Evolutionary conservation across 2,888 invertebrate genomes (phyloP).

Genomic region (Hypsopygia costalis): DNA sequence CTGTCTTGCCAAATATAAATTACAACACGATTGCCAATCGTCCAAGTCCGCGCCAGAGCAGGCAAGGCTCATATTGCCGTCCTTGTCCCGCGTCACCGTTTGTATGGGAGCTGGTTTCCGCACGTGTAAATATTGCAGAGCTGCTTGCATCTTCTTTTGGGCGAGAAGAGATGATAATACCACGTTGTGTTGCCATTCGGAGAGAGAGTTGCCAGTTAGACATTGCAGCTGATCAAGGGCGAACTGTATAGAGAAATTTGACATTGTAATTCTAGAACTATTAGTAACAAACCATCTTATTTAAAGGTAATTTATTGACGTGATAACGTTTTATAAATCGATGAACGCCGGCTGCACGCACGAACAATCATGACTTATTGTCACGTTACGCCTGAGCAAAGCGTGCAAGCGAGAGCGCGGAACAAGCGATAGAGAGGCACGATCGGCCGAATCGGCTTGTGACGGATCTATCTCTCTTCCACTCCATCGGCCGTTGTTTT

Average conservation of each 20-base stretch:
- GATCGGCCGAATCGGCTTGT: no score
- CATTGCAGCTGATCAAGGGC: constrained; percentile 84
- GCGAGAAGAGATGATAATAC: constrained; percentile 84
- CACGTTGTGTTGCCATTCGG: constrained; percentile 87
- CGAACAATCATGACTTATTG: no score
- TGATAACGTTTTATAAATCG: no score
- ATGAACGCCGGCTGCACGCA: no score
- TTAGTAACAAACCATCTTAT: no score
- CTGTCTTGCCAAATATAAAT: constrained; percentile 82
- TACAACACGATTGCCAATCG: constrained; percentile 77
- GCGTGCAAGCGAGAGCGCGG: no score
- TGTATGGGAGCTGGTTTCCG: constrained; percentile 77
- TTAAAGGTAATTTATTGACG: no score
- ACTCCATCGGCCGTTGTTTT: no score
- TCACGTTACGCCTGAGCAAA: no score
- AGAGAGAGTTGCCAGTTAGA: constrained; percentile 79
- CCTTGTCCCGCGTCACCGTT: constrained; percentile 50
- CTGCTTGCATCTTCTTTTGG: constrained; percentile 85
- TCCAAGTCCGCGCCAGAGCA: constrained; percentile 55
- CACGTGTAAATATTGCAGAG: constrained; percentile 85
- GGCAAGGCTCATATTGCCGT: background rate
- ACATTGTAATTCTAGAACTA: no score
- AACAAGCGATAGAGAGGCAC: no score
- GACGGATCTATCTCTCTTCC: no score
- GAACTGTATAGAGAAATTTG: constrained; percentile 61